Evolutionary conservation across 2,888 invertebrate genomes (phyloP), one percentile per base, ranked within the genome.

Genomic region (Cheilosia grossa): DNA sequence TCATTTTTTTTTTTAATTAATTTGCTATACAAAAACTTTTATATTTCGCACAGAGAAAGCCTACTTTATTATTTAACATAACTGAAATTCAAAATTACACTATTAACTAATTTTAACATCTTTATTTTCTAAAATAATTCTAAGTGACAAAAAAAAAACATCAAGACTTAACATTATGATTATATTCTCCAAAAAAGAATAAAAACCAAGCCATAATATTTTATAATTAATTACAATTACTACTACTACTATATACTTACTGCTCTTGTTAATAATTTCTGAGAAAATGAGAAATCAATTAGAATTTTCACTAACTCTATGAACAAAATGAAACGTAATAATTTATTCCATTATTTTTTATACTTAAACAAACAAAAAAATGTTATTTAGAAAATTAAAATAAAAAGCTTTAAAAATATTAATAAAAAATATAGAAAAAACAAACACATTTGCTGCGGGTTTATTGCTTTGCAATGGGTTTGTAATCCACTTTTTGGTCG

Each of bases 321-420:
- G 69, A 72, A 67, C 10, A 74, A 66, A 66, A 72, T 67, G 58
- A 80, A 69, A 73, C 69, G 77, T 58, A 80, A 86, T 86, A 87
- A 87, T 87, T 87, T 86, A 87, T 87, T 87, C 77, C 72, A 72
- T 86, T 86, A 79, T 81, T 87, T 87, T 87, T 86, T 87, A 86
- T 86, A 87, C 86, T 86, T 77, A 86, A 87, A 82, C 49, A 37
- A 70, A 47, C 9, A 47, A 47, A 47, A 66, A 86, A 80, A 66
- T 77, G 77, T 85, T 87, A 85, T 74, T 87, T 81, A 78, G 78
- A 82, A 72, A 81, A 78, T 74, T 47, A 49, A 83, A 77, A 64
- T 66, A 82, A 77, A 87, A 78, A 83, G 83, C 85, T 82, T 75
- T 86, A 87, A 83, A 81, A 82, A 58, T 82, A 82, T 70, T 82